Base-by-base conservation (phyloP, 2,888 invertebrate species). In the Drosophila quinaria region DNA sequence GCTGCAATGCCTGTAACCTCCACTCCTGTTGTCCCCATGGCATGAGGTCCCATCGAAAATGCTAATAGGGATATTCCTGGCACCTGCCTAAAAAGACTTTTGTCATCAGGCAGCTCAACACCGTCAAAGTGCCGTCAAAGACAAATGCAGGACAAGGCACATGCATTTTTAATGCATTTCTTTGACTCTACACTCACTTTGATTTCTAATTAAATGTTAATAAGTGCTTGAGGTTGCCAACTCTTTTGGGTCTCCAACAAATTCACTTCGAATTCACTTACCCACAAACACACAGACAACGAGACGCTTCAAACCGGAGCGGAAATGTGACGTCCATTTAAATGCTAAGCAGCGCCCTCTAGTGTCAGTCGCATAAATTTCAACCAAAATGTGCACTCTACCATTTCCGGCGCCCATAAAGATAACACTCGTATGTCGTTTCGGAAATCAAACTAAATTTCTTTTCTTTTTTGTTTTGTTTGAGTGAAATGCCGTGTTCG, bases 141-240 rank as follows among this genome's bases (percentile, higher is more conserved):
- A 64, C 51, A 74, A 74, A 51, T 54, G 47, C 78, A 74, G 79
- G 63, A 68, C 72, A 63, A 46, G 63, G 69, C 68, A 79, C 69
- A 72, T 51, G 68, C 63, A 86, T 88, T 73, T 56, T 52, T 59
- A 84, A 88, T 88, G 77, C 67, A 55, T 33, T 37, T 51, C 56
- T 54, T 66, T 69, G 54, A 42, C 64, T 37, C 47, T 42, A 41
- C 29, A 62, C 74, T 54, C 72, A 63, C 77, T 82, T 82, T 88
- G 89, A 88, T 83, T 89, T 80, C 78, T 74, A 84, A 84, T 84
- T 86, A 84, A 84, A 89, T 89, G 89, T 89, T 89, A 88, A 86
- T 84, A 71, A 46, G 52, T 67, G 39, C 62, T 49, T 44, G 29
- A 39, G 37, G 13, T 41, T 25, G 41, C 46, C 80, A 80, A 82